These are phyloP conservation scores for Colostygia pectinataria DNA, from an alignment of 2,888 invertebrate species.

Conservation along the genomic window DNA sequence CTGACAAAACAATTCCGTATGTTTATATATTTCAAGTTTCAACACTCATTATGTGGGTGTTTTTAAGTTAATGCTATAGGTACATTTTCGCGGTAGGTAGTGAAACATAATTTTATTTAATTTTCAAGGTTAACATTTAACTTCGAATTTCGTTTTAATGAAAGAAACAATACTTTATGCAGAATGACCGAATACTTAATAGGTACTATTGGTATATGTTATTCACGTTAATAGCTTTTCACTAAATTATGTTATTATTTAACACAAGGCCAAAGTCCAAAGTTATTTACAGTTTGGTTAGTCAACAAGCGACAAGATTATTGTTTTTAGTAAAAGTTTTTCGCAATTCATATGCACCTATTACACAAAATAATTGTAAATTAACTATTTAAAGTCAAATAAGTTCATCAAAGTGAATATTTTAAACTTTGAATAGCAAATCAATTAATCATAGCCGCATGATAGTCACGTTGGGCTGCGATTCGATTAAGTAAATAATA, in stretches of 20 bases:
- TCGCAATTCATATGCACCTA: not conserved
- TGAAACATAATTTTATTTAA: conserved; percentile 23
- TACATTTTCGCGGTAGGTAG: conserved; percentile 25
- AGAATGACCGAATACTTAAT: too few relatives aligned
- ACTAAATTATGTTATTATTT: too few relatives aligned
- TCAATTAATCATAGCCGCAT: not conserved
- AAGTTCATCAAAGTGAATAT: not conserved
- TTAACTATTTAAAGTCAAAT: conserved; percentile 1
- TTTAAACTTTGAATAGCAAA: not conserved
- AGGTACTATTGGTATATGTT: too few relatives aligned
- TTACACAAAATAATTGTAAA: not conserved
- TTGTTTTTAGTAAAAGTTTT: not conserved
- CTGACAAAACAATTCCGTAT: conserved; percentile 25
- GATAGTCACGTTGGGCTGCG: not conserved
- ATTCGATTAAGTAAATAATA: not conserved
- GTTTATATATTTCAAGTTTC: too few relatives aligned
- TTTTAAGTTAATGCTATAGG: conserved; percentile 24
- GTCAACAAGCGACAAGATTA: too few relatives aligned
- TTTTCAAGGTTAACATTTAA: conserved; percentile 22
- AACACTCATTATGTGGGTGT: conserved; percentile 16
- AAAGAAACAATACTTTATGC: too few relatives aligned
- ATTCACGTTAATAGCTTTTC: too few relatives aligned
- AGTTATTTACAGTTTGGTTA: too few relatives aligned
- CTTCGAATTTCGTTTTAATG: conserved; percentile 8
- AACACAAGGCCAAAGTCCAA: too few relatives aligned